A percentile compares a stretch with the other conserved stretches of the same genome.
These are phyloP conservation scores for Petroica traversi DNA, from an alignment of 2,113 vertebrate genomes.

Conservation along the genomic window DNA sequence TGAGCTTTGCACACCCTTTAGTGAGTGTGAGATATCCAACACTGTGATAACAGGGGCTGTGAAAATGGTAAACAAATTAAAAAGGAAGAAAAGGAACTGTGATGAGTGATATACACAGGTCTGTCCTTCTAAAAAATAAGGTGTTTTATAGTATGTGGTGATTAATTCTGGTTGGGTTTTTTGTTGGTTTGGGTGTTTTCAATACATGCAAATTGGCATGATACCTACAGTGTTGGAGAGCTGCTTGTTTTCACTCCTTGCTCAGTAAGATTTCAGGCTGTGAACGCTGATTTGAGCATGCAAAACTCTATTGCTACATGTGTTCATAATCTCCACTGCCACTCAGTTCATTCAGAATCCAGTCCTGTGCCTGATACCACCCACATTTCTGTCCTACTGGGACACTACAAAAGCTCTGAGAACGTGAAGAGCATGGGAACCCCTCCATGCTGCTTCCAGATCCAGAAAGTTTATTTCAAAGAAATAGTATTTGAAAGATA, in stretches of 20 bases:
- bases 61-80: neutral
- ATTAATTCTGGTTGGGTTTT: neutral
- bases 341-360: conserved; percentile 69
- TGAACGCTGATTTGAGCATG: neutral
- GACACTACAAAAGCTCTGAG: conserved; percentile 74
- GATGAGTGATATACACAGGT: neutral
- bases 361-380: conserved; percentile 69
- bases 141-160: neutral
- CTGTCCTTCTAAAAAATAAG: neutral
- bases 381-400: conserved; percentile 68
- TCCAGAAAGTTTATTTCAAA: conserved; percentile 41
- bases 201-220: neutral
- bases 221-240: neutral
- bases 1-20: neutral
- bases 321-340: neutral
- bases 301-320: neutral
- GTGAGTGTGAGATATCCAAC: neutral
- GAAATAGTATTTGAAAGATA: neutral
- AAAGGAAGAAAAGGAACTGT: neutral
- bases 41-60: neutral
- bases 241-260: neutral
- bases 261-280: neutral
- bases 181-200: neutral
- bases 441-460: conserved; percentile 72
- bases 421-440: conserved; percentile 71